Evolutionary conservation across 2,888 invertebrate species (phyloP).

Genomic region (Diloba caeruleocephala): DNA sequence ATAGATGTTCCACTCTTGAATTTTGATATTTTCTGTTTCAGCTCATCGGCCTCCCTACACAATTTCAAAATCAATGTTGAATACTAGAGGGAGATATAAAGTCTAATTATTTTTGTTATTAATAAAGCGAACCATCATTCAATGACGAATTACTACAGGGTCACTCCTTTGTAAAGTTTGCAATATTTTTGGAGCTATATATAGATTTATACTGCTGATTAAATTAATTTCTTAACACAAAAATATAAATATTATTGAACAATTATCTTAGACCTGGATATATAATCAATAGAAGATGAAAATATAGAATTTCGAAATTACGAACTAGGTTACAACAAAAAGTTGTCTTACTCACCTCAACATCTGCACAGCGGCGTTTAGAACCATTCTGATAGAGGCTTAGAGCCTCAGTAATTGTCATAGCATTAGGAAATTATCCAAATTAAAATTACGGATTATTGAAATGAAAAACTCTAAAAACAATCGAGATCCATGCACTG

Average conservation of each 20-base stretch:
- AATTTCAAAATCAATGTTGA: constrained; percentile 4
- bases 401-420: constrained; percentile 85
- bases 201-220: neutral
- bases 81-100: neutral
- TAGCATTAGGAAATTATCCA: constrained; percentile 81
- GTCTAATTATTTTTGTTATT: too few relatives aligned
- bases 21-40: constrained; percentile 91
- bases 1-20: constrained; percentile 89
- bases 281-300: too few relatives aligned
- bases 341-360: constrained; percentile 88
- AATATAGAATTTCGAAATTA: constrained; percentile 38
- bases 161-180: constrained; percentile 4
- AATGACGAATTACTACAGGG: constrained; percentile 31
- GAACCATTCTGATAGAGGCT: constrained; percentile 91
- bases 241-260: constrained; percentile 12
- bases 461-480: constrained; percentile 80
- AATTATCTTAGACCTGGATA: constrained; percentile 24
- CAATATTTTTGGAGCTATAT: neutral
- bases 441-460: constrained; percentile 65
- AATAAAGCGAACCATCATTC: constrained; percentile 25
- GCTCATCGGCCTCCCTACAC: constrained; percentile 92
- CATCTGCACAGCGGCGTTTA: constrained; percentile 93
- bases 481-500: constrained; percentile 77
- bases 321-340: constrained; percentile 46
- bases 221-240: neutral